Conservation (phyloP, 2,797 vertebrate genomes). For the Cossypha dichroa region DNA sequence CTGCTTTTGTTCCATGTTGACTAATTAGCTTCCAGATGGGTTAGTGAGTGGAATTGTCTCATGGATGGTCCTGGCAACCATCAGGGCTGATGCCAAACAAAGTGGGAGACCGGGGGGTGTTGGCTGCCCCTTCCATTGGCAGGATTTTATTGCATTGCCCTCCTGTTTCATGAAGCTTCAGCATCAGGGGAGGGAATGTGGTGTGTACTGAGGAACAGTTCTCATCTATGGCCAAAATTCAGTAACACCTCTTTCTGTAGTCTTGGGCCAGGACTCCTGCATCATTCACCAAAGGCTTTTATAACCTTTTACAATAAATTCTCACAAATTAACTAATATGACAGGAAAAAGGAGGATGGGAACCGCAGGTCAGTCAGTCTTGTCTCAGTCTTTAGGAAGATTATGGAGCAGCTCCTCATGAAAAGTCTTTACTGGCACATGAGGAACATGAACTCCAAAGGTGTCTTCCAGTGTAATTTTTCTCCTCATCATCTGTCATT, state of each 20-base stretch:
- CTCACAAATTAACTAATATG: rapidly evolving
- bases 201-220: neutral
- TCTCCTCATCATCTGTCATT: neutral
- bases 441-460: neutral
- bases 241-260: neutral
- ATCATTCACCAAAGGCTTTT: neutral
- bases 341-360: neutral
- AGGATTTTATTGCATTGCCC: neutral
- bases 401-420: neutral
- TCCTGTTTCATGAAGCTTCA: neutral
- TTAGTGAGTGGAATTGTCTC: neutral
- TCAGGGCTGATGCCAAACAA: neutral
- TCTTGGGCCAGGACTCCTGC: neutral
- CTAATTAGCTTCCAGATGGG: neutral
- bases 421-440: neutral
- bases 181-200: neutral
- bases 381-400: neutral
- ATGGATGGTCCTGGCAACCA: neutral
- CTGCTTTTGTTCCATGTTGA: neutral
- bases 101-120: neutral
- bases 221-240: neutral
- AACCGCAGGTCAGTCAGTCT: neutral
- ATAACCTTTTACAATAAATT: neutral
- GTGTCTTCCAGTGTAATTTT: neutral
- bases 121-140: neutral